A percentile compares a stretch with the other conserved stretches of the same genome.
Conservation (phyloP, 2,888 invertebrate species). For the Melinopterus prodromus region DNA sequence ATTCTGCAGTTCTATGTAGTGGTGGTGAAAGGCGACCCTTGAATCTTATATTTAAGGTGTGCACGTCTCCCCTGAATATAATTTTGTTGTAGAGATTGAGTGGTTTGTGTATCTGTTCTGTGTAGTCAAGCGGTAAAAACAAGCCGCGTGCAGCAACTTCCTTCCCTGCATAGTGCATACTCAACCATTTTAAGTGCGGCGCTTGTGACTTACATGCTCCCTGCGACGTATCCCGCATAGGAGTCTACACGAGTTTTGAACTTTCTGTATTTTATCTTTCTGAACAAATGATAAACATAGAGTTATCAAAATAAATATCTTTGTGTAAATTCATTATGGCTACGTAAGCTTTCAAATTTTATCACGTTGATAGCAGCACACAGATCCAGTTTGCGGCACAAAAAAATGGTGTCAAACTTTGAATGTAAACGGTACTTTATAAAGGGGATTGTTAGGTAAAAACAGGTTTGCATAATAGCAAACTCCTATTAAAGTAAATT, state of each 20-base stretch:
- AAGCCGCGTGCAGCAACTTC: slow-evolving; percentile 9
- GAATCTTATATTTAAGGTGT: slow-evolving; percentile 28
- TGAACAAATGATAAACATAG: too few species aligned
- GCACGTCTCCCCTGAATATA: slow-evolving; percentile 14
- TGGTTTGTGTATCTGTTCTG: slow-evolving; percentile 5
- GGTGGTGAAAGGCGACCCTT: slow-evolving; percentile 22
- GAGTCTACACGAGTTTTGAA: too few species aligned
- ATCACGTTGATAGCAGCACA: too few species aligned
- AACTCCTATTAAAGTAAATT: background rate
- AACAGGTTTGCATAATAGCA: slow-evolving; percentile 8
- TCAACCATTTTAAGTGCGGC: slow-evolving; percentile 6
- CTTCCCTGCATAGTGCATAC: slow-evolving; percentile 6
- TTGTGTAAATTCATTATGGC: too few species aligned
- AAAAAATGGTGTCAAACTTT: too few species aligned
- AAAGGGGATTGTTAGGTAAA: background rate
- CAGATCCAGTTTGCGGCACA: too few species aligned
- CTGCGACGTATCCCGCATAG: too few species aligned
- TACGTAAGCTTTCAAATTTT: too few species aligned
- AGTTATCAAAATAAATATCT: too few species aligned
- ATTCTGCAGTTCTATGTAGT: background rate
- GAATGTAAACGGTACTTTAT: too few species aligned
- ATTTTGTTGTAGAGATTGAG: slow-evolving; percentile 29
- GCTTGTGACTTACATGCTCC: slow-evolving; percentile 17
- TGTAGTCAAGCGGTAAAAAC: slow-evolving; percentile 26
- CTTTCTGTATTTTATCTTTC: background rate